phyloP scores from a whole-genome alignment of 2,113 vertebrate species.

The Martes martes region DNA sequence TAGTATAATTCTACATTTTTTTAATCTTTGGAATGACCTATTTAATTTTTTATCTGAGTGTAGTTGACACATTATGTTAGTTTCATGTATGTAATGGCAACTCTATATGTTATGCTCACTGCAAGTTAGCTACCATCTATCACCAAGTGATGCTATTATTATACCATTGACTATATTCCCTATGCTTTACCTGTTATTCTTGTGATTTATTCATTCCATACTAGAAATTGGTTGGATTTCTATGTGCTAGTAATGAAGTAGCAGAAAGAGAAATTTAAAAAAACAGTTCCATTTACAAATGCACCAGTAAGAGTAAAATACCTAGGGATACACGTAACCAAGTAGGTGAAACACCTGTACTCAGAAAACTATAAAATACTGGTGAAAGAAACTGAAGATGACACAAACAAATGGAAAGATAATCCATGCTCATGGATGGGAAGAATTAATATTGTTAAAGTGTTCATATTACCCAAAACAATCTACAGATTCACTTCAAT shows the following conservation, averaged over 20 bases:
- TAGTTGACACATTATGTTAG: background rate
- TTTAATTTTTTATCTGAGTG: background rate
- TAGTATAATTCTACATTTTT: background rate
- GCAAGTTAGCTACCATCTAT: background rate
- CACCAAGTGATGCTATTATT: background rate
- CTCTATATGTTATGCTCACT: background rate
- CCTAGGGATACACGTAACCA: background rate
- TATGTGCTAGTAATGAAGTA: background rate
- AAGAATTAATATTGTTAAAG: background rate
- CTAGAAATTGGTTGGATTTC: background rate
- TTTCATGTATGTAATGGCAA: background rate
- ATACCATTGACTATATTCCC: background rate
- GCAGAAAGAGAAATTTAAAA: background rate
- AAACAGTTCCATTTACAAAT: background rate
- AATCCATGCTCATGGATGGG: background rate
- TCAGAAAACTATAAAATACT: background rate
- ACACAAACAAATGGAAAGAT: background rate
- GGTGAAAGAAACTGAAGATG: background rate
- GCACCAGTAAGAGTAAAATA: background rate
- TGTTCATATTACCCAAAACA: background rate
- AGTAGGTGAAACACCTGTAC: background rate
- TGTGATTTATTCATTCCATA: background rate
- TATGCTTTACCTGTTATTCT: background rate
- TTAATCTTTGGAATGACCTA: background rate
- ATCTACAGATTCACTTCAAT: background rate